phyloP scores from a whole-genome alignment of 2,113 vertebrate species.

The Excalfactoria chinensis region DNA sequence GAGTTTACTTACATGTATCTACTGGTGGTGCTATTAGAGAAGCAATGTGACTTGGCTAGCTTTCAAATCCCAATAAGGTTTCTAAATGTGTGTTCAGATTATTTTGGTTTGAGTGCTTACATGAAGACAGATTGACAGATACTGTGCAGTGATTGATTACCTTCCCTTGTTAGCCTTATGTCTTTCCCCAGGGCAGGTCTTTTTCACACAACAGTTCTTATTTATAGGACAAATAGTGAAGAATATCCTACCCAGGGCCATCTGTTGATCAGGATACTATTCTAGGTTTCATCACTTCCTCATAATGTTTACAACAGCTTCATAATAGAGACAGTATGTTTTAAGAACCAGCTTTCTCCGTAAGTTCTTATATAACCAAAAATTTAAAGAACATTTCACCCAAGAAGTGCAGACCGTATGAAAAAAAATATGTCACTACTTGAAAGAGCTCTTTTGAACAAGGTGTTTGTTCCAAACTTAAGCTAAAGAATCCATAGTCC shows the following conservation, averaged over 20 bases:
- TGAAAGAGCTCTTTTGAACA: background rate
- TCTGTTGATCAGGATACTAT: background rate
- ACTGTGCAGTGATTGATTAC: background rate
- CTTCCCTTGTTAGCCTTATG: background rate
- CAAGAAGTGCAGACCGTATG: background rate
- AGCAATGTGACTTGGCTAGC: background rate
- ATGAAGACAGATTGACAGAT: background rate
- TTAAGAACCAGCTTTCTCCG: background rate
- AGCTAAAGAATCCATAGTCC: background rate
- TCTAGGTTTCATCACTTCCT: conserved; percentile 18
- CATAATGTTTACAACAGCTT: background rate
- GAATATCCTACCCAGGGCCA: background rate
- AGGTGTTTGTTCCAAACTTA: background rate
- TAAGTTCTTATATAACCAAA: background rate
- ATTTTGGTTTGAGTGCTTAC: background rate
- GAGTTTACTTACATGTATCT: background rate
- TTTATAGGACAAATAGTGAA: background rate
- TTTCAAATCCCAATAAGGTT: background rate
- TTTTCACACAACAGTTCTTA: background rate
- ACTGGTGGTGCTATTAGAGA: background rate
- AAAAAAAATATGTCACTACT: background rate
- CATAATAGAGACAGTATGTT: background rate
- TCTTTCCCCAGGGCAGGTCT: background rate
- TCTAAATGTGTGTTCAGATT: background rate
- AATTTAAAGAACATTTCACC: background rate